Evolutionary conservation across 2,888 invertebrate genomes (phyloP), one percentile per base, ranked within the genome.

Genomic region (Acleris emargana): DNA sequence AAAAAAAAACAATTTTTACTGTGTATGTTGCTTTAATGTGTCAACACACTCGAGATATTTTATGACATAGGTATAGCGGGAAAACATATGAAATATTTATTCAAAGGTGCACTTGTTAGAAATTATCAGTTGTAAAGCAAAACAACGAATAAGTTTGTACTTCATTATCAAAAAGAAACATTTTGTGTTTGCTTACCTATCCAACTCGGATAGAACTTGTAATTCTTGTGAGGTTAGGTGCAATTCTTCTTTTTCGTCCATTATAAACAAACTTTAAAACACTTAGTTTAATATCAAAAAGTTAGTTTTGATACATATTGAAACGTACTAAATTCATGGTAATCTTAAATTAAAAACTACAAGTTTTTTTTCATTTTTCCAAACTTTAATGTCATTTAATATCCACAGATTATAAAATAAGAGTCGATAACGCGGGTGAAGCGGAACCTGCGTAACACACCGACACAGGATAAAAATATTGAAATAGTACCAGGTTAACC

Each of bases 131-230:
- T 38, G 38, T 38, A 13, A 9, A 38, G 38, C 4, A 18, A 20
- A 49, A 49, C 5, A 49, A 18, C 5, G 22, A 54, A 25, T 57
- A 6, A 57, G 45, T 42, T 17, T 45, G 25, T 11, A 45, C 25
- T 25, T 25, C 16, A 57, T 45, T 18, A 55, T 38, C 43, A 55
- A n/a, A 9, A 45, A 3, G 51, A 66, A 45, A 57, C 47, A 52
- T 52, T 38, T n/a, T 45, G 55, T 47, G 60, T 57, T 77, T 68
- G 72, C 58, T 68, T 91, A 97, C 97, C 97, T 97, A 93, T 97
- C 97, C 86, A 97, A 94, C 86, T 97, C 97, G 64, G 97, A 96
- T 78, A 97, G 94, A 84, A 96, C 95, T 93, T 97, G 96, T 78
- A 97, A 91, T 91, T 97, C 97, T 85, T 96, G 96, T 72, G 96